A percentile compares a stretch with the other conserved stretches of the same genome.
Evolutionary conservation across 2,797 vertebrate species (phyloP).

Genomic region (Tiaroga cobitis): DNA sequence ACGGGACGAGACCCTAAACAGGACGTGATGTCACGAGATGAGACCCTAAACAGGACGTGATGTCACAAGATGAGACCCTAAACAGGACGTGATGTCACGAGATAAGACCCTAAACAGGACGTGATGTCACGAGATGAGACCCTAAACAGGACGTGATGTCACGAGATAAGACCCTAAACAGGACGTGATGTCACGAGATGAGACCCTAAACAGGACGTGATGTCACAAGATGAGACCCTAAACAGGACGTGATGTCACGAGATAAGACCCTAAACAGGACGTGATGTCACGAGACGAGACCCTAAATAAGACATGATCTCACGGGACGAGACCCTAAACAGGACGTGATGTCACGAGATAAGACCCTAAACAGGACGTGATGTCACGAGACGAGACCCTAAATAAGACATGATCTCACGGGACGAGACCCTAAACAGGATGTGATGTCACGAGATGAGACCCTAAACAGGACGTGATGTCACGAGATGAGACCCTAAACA

Average conservation of each 20-base stretch:
- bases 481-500: no score
- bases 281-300: no score
- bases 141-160: no score
- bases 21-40: no score
- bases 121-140: no score
- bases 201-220: no score
- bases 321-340: background rate
- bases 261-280: background rate
- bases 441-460: background rate
- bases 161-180: background rate
- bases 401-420: no score
- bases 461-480: no score
- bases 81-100: background rate
- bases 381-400: no score
- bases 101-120: background rate
- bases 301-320: accelerated
- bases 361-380: background rate
- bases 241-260: background rate
- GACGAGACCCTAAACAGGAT: background rate
- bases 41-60: background rate
- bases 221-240: background rate
- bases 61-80: no score
- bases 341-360: background rate
- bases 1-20: no score
- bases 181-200: no score